These are phyloP conservation scores for Bathynomus jamesi DNA, from an alignment of 1,140 invertebrate species.

Conservation along the genomic window DNA sequence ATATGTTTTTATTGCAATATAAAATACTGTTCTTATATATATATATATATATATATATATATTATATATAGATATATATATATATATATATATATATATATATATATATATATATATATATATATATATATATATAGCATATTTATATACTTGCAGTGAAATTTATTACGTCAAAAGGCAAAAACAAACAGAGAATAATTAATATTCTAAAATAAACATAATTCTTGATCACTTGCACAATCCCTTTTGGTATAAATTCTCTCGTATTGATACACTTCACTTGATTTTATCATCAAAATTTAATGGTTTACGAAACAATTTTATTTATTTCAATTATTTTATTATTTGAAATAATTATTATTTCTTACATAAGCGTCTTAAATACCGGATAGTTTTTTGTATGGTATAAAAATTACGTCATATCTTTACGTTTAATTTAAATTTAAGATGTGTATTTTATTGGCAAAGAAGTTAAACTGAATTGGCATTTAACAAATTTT, in stretches of 20 bases:
- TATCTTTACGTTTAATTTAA: too few species aligned
- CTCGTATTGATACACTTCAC: neutral
- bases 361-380: too few species aligned
- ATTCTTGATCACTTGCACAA: too few species aligned
- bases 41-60: neutral
- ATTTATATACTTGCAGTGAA: neutral
- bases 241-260: neutral
- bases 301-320: neutral
- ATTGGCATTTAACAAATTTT: too few species aligned
- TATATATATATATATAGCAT: slow-evolving; percentile 3
- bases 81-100: slow-evolving; percentile 1
- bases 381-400: too few species aligned
- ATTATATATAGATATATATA: neutral
- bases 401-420: too few species aligned
- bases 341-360: neutral
- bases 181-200: neutral
- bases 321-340: neutral
- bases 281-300: neutral
- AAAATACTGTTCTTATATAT: neutral
- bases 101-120: slow-evolving; percentile 3
- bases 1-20: neutral
- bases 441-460: too few species aligned
- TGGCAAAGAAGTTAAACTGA: too few species aligned
- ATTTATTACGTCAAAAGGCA: neutral
- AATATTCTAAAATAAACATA: too few species aligned